These are phyloP conservation scores for Cephalopachus bancanus DNA, from an alignment of 2,797 vertebrate species.

Conservation along the genomic window DNA sequence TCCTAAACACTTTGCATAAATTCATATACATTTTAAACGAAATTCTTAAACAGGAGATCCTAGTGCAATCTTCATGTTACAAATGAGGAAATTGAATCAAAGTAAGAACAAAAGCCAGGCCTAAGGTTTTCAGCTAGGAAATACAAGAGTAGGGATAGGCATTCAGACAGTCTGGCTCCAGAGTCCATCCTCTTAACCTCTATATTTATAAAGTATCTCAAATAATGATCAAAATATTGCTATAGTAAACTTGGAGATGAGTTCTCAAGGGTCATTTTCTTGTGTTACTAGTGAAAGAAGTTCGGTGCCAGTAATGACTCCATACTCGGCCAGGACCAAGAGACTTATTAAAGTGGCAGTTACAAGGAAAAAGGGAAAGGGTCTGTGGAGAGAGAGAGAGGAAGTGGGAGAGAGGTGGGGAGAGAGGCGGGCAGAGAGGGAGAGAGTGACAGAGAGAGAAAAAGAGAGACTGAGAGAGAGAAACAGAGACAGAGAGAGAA, in stretches of 20 bases:
- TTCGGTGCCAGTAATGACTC: too few species aligned
- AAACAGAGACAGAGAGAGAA: too few species aligned
- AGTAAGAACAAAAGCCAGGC: not conserved
- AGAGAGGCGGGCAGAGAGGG: too few species aligned
- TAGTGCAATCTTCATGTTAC: not conserved
- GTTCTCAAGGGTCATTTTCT: not conserved
- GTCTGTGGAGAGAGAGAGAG: too few species aligned
- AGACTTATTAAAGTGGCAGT: too few species aligned
- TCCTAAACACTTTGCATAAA: not conserved
- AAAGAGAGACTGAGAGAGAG: too few species aligned
- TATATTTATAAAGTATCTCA: conserved; percentile 13
- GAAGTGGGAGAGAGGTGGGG: too few species aligned
- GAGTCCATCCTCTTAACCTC: not conserved
- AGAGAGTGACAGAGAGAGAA: too few species aligned
- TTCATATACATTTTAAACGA: conserved; percentile 20
- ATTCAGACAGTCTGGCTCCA: conserved; percentile 47
- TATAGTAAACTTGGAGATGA: not conserved
- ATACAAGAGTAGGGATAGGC: not conserved
- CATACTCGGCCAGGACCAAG: too few species aligned
- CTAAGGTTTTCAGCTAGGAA: not conserved
- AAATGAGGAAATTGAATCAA: conserved; percentile 13
- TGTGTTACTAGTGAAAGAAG: too few species aligned
- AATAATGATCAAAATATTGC: conserved; percentile 50
- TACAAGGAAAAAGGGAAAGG: too few species aligned
- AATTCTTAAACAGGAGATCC: not conserved